Evolutionary conservation across 2,113 vertebrate species (phyloP).

Genomic region (Prionailurus viverrinus): DNA sequence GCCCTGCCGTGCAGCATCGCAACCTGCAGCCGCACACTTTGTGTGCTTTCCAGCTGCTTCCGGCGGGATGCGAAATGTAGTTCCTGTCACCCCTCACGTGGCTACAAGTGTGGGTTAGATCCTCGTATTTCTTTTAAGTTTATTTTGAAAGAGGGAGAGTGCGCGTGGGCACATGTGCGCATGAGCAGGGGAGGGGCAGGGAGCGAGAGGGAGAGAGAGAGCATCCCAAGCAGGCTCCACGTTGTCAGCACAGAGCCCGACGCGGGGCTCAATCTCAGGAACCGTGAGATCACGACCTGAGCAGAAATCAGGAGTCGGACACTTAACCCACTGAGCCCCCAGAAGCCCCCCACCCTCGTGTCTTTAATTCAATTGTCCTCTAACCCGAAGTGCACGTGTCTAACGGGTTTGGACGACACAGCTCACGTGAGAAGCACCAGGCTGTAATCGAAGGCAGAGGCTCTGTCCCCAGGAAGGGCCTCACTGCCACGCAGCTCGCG

Average conservation of each 20-base stretch:
- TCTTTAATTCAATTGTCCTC: neutral
- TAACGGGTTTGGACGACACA: rapidly evolving
- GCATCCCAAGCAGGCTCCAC: too few species aligned
- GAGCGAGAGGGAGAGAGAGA: too few species aligned
- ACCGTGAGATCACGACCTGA: too few species aligned
- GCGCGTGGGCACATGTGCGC: rapidly evolving
- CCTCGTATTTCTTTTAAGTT: neutral
- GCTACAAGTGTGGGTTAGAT: too few species aligned
- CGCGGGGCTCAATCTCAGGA: too few species aligned
- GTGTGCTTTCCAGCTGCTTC: neutral
- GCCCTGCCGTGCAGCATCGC: rapidly evolving
- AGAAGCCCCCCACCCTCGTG: rapidly evolving
- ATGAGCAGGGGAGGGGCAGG: too few species aligned
- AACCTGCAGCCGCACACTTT: rapidly evolving
- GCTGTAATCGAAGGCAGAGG: neutral
- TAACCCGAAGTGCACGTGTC: neutral
- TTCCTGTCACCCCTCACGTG: rapidly evolving
- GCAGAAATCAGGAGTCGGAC: too few species aligned
- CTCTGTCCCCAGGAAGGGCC: neutral
- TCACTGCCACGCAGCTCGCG: rapidly evolving
- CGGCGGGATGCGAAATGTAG: rapidly evolving
- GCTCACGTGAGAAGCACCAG: rapidly evolving
- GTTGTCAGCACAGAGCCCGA: too few species aligned
- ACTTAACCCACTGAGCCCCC: too few species aligned
- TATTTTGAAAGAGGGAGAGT: neutral